Conservation (phyloP, 1,140 invertebrate species). For the Procambarus virginalis region DNA sequence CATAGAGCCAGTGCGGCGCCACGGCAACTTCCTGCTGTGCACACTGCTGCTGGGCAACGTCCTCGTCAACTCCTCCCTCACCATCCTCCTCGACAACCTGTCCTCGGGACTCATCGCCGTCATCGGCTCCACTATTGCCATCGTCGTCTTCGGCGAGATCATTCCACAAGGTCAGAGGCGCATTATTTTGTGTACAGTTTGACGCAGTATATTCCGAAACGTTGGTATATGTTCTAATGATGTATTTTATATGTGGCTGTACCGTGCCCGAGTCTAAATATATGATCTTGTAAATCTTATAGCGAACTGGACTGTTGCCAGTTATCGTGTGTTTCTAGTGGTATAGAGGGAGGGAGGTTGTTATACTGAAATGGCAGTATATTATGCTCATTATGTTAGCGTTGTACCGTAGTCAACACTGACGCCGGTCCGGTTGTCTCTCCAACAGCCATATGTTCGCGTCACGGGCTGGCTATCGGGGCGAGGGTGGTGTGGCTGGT, state of each 20-base stretch:
- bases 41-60: conserved; percentile 96
- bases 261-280: too few species aligned
- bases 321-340: too few species aligned
- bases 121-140: conserved; percentile 90
- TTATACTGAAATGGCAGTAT: too few species aligned
- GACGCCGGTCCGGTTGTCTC: neutral
- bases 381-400: too few species aligned
- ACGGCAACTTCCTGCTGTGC: conserved; percentile 97
- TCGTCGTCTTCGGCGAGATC: conserved; percentile 98
- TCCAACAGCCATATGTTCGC: conserved; percentile 86
- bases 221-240: too few species aligned
- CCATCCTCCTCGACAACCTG: conserved; percentile 95
- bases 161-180: conserved; percentile 80
- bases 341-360: too few species aligned
- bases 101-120: conserved; percentile 90
- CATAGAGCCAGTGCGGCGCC: conserved; percentile 91
- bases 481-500: conserved; percentile 96
- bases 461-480: conserved; percentile 96
- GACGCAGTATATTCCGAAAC: too few species aligned
- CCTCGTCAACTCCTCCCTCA: conserved; percentile 96
- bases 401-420: too few species aligned
- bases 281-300: too few species aligned
- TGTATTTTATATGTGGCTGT: too few species aligned
- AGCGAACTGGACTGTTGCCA: too few species aligned
- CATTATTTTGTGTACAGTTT: too few species aligned